phyloP scores from a whole-genome alignment of 2,113 vertebrate genomes.

The Hystrix cristata region DNA sequence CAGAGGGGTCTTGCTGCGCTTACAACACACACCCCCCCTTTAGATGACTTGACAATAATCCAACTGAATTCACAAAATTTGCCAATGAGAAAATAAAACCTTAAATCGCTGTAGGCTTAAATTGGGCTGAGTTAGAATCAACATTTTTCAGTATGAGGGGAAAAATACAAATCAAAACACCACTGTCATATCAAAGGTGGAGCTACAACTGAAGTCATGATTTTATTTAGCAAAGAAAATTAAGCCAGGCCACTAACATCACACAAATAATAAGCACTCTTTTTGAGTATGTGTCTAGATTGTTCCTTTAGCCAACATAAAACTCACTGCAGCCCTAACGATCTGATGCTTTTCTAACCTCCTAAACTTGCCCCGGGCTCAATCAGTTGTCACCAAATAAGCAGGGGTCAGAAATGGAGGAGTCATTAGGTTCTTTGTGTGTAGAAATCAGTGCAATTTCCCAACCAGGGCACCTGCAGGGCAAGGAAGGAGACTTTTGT shows the following conservation, averaged over 20 bases:
- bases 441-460: constrained; percentile 19
- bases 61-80: constrained; percentile 29
- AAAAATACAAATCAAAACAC: constrained; percentile 38
- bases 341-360: constrained; percentile 33
- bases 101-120: constrained; percentile 32
- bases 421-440: not conserved
- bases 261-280: constrained; percentile 5
- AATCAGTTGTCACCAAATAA: not conserved
- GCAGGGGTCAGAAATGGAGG: not conserved
- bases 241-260: not conserved
- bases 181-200: not conserved
- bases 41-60: constrained; percentile 53
- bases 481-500: not conserved
- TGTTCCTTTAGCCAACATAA: not conserved
- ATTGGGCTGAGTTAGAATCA: constrained; percentile 45
- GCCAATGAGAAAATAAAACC: constrained; percentile 62
- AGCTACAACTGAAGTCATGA: not conserved
- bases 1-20: not conserved
- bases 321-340: constrained; percentile 29
- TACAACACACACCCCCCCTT: not conserved
- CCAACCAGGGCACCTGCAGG: not conserved
- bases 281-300: not conserved
- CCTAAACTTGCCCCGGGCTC: not conserved
- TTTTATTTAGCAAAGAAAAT: constrained; percentile 55
- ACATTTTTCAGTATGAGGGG: not conserved